A percentile compares a stretch with the other conserved stretches of the same genome.
Conservation (phyloP, 2,888 invertebrate genomes). For the Gasteruption jaculator region DNA sequence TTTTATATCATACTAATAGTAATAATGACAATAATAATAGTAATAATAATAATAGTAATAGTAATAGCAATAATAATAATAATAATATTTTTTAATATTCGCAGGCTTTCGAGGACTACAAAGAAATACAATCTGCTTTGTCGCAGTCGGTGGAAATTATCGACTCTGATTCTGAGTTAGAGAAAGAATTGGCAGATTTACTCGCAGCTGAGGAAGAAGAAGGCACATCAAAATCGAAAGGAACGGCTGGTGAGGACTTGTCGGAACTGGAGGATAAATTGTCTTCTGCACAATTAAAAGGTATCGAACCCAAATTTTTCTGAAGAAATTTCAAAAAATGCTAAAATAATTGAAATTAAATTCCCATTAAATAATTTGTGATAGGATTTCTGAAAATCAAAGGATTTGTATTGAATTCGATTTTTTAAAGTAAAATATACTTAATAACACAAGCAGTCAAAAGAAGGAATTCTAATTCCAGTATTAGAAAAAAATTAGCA, state of each 20-base stretch:
- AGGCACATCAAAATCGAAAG: slow-evolving; percentile 12
- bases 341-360: slow-evolving; percentile 4
- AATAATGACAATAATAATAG: too few relatives aligned
- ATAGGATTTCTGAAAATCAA: too few relatives aligned
- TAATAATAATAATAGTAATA: too few relatives aligned
- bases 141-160: slow-evolving; percentile 53
- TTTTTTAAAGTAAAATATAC: too few relatives aligned
- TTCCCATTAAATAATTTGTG: too few relatives aligned
- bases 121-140: slow-evolving; percentile 58
- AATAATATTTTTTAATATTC: too few relatives aligned
- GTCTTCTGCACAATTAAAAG: slow-evolving; percentile 31
- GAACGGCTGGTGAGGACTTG: slow-evolving; percentile 22
- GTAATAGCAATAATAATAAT: too few relatives aligned
- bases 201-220: slow-evolving; percentile 35
- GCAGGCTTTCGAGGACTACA: slow-evolving; percentile 59
- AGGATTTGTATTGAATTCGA: too few relatives aligned
- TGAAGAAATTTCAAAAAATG: slow-evolving; percentile 4
- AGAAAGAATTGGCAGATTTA: slow-evolving; percentile 64
- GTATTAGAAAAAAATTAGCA: too few relatives aligned
- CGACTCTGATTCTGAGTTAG: slow-evolving; percentile 64
- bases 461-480: too few relatives aligned
- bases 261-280: slow-evolving; percentile 33
- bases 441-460: too few relatives aligned
- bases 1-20: too few relatives aligned
- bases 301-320: slow-evolving; percentile 27